phyloP scores from a whole-genome alignment of 2,797 vertebrate species.

The Labroides dimidiatus region DNA sequence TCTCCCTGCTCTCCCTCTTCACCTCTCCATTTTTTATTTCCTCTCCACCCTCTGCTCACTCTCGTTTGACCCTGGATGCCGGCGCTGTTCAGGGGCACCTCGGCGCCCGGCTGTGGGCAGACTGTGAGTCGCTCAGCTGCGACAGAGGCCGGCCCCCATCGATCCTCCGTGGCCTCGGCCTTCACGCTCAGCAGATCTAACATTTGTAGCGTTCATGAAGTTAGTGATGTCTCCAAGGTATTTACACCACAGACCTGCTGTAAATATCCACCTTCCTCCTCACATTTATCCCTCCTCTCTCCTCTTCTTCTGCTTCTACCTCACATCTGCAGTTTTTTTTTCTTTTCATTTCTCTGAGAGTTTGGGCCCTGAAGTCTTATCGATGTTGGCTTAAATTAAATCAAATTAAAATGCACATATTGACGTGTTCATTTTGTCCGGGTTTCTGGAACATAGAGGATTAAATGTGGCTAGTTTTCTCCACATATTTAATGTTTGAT shows the following conservation, averaged over 20 bases:
- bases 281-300: not conserved
- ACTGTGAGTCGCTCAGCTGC: conserved; percentile 33
- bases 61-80: conserved; percentile 31
- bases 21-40: not conserved
- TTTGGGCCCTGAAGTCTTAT: not conserved
- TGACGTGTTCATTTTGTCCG: not conserved
- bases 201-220: conserved; percentile 44
- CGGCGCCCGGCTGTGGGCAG: not conserved
- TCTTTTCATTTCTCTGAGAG: not conserved
- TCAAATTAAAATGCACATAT: conserved; percentile 17
- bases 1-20: too few species aligned
- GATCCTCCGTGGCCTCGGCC: conserved; percentile 22
- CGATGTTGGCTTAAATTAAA: conserved; percentile 11
- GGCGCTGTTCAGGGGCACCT: conserved; percentile 4
- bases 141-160: conserved; percentile 23
- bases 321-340: conserved; percentile 2
- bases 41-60: not conserved
- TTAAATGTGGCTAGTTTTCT: conserved; percentile 10
- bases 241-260: conserved; percentile 10
- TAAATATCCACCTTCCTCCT: not conserved
- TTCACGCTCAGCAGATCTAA: conserved; percentile 51
- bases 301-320: not conserved
- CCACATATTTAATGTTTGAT: conserved; percentile 28
- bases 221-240: conserved; percentile 34
- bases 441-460: conserved; percentile 1